Conservation (phyloP, 2,888 invertebrate genomes). For the Ophioninae sp. region DNA sequence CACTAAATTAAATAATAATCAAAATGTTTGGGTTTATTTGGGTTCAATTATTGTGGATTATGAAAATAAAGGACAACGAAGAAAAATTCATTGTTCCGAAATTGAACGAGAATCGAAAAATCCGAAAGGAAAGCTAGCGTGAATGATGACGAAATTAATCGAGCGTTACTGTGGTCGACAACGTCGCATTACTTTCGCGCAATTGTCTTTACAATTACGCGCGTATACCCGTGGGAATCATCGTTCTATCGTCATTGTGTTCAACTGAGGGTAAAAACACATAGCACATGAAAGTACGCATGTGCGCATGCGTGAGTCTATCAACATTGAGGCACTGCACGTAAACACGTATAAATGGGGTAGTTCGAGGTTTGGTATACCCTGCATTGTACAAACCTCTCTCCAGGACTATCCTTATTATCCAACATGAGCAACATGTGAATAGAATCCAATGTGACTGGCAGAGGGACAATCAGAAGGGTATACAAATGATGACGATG, state of each 20-base stretch:
- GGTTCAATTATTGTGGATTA: too few species aligned
- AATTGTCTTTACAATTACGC: slow-evolving; percentile 50
- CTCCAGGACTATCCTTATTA: slow-evolving; percentile 46
- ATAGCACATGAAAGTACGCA: slow-evolving; percentile 9
- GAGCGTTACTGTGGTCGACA: slow-evolving; percentile 33
- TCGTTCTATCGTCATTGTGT: slow-evolving; percentile 39
- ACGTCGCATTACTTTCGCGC: slow-evolving; percentile 51
- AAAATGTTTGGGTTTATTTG: too few species aligned
- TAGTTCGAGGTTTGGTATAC: background rate
- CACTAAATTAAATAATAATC: too few species aligned
- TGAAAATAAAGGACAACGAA: too few species aligned
- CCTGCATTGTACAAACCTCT: background rate
- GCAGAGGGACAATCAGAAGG: slow-evolving; percentile 1
- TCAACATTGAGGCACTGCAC: background rate
- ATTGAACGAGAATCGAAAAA: too few species aligned
- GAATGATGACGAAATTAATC: slow-evolving; percentile 31
- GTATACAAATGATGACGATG: slow-evolving; percentile 34
- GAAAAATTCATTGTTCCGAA: too few species aligned
- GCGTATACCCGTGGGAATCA: slow-evolving; percentile 21
- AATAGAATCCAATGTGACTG: slow-evolving; percentile 11
- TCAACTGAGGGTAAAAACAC: slow-evolving; percentile 23
- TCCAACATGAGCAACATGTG: slow-evolving; percentile 46
- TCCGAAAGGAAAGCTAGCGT: too few species aligned
- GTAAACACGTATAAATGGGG: background rate
- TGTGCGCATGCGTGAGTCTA: background rate